Base-by-base conservation (phyloP, 1,140 invertebrate species). In the Uloborus diversus region DNA sequence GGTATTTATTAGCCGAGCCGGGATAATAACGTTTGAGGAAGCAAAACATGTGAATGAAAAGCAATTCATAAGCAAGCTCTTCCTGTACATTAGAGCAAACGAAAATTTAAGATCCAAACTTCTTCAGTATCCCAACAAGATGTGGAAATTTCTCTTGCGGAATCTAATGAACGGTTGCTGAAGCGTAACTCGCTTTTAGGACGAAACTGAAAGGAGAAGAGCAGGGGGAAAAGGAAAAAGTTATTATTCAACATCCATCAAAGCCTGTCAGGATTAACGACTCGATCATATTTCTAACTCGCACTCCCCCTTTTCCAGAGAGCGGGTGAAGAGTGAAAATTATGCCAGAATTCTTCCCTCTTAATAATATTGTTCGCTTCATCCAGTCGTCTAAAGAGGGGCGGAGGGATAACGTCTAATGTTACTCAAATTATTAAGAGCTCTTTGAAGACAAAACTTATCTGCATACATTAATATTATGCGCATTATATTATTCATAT, bases 261-360 rank as follows among this genome's bases (percentile, higher is more conserved):
- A 68, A 68, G 53, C 65, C 65, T 68, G 65, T 68, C 65, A 68
- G 42, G 47, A 68, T 68, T 68, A 68, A 68, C 65, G 65, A 68
- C 65, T 68, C 65, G 65, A 68, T 68, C 65, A 51, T 68, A 68
- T 68, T 68, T 68, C 64, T 49, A 49, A 25, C 37, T 66, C 27
- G n/a, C 35, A 25, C 62, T 65, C 62, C 32, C 47, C 42, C 42
- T 64, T 47, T 65, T 20, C 33, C 20, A 47, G 23, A 27, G 3
- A 47, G 5, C 35, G 20, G 14, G 32, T 3, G 32, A 65, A 27
- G 37, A 65, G 62, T 65, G 62, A 65, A 65, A 65, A 65, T 65
- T 65, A 65, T 65, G 62, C 62, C 14, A 64, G 61, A 33, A 30
- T 23, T 33, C 35, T 47, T 42, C 30, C 28, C 25, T 47, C 35